phyloP scores from a whole-genome alignment of 2,888 invertebrate genomes.

The Hyppa rectilinea region DNA sequence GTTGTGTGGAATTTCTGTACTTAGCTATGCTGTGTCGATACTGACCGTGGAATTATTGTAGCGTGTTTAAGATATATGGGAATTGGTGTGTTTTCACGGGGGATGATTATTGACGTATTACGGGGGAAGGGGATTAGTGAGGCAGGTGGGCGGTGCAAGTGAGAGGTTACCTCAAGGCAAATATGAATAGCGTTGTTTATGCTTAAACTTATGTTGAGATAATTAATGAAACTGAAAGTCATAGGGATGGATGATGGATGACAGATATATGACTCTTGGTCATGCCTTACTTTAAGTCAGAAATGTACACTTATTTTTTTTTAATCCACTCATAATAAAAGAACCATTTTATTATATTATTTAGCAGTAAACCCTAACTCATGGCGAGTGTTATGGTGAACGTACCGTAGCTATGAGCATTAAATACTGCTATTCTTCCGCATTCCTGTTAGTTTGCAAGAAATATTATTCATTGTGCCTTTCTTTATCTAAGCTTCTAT shows the following conservation, averaged over 20 bases:
- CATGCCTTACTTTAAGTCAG: neutral
- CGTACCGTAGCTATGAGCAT: neutral
- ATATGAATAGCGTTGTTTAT: neutral
- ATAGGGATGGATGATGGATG: neutral
- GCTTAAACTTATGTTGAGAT: neutral
- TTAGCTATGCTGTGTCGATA: neutral
- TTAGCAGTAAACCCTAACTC: neutral
- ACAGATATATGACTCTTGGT: too few species aligned
- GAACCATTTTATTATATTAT: neutral
- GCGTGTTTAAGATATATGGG: conserved; percentile 35
- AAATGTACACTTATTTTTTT: neutral
- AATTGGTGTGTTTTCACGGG: conserved; percentile 20
- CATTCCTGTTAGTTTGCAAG: neutral
- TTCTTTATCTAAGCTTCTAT: neutral
- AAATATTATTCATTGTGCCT: neutral
- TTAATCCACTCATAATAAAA: neutral
- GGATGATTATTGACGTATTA: conserved; percentile 31
- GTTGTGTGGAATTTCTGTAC: neutral
- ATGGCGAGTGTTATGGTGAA: neutral
- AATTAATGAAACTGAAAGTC: neutral
- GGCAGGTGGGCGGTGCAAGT: neutral
- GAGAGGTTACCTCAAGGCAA: neutral
- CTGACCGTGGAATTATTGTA: conserved; percentile 43
- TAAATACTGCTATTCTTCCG: neutral
- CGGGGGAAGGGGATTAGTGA: neutral